These are phyloP conservation scores for Cylloceria caligata DNA, from an alignment of 2,888 invertebrate species.

Conservation along the genomic window DNA sequence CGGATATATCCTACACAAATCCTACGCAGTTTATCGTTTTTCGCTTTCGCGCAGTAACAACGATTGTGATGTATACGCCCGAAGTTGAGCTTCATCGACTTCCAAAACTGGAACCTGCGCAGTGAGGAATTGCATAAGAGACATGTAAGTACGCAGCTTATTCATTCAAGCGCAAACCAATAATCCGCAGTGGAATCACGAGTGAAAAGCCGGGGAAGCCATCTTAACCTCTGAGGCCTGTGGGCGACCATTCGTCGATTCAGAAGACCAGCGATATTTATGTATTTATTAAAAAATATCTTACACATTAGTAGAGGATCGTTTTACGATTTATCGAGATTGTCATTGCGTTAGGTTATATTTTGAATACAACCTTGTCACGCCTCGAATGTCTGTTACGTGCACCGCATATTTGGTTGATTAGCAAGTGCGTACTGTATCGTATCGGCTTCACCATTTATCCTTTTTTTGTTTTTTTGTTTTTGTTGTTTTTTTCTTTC, in stretches of 20 bases:
- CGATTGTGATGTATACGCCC: slow-evolving; percentile 11
- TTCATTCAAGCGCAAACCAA: neutral
- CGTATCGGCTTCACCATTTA: neutral
- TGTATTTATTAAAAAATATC: slow-evolving; percentile 80
- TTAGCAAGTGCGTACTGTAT: neutral
- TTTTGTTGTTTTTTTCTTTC: too few species aligned
- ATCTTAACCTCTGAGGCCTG: neutral
- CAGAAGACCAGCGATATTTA: slow-evolving; percentile 1
- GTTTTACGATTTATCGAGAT: neutral
- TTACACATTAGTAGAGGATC: slow-evolving; percentile 76
- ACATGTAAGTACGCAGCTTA: slow-evolving; percentile 54
- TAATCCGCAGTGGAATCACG: slow-evolving; percentile 23
- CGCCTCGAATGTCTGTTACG: neutral
- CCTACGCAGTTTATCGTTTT: slow-evolving; percentile 3
- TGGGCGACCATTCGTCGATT: neutral
- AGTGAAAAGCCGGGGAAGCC: slow-evolving; percentile 11
- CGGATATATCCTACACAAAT: neutral
- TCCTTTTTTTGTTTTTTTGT: neutral
- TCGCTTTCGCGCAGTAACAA: slow-evolving; percentile 7
- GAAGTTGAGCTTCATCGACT: slow-evolving; percentile 41
- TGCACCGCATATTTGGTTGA: neutral
- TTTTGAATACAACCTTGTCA: neutral
- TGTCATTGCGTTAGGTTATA: neutral
- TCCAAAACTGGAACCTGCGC: slow-evolving; percentile 43
- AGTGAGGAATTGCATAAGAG: slow-evolving; percentile 43